phyloP scores from a whole-genome alignment of 23 tunicate species.

The Trididemnum miniatum region DNA sequence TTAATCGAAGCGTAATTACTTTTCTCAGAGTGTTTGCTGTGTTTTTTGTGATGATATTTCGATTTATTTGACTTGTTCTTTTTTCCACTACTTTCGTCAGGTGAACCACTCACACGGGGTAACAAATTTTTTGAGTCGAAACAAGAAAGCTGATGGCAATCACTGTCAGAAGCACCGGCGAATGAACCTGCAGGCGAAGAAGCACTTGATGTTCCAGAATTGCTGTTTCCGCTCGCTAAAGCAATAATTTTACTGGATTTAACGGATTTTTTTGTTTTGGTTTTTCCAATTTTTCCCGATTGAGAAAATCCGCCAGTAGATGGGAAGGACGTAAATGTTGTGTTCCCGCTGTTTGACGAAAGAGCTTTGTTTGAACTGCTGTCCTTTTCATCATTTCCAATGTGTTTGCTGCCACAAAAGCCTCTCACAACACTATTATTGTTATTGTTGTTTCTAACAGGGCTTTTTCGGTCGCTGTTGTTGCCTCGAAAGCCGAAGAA shows the following conservation, averaged over 20 bases:
- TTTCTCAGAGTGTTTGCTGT: conserved; percentile 21
- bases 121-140: conserved; percentile 3
- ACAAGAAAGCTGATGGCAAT: not conserved
- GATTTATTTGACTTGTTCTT: conserved; percentile 25
- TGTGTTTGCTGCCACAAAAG: conserved; percentile 31
- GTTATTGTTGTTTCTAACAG: conserved; percentile 48
- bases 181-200: conserved; percentile 10
- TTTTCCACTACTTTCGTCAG: conserved; percentile 31
- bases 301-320: not conserved
- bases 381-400: conserved; percentile 1
- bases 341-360: conserved; percentile 14
- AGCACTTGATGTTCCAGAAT: conserved; percentile 2
- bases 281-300: conserved; percentile 11
- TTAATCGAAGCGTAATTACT: not conserved
- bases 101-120: conserved; percentile 4
- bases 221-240: not conserved
- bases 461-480: conserved; percentile 23
- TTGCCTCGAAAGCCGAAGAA: not conserved
- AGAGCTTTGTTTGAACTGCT: conserved; percentile 6
- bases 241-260: conserved; percentile 18
- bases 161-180: conserved; percentile 14
- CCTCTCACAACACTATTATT: conserved; percentile 37
- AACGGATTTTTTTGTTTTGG: conserved; percentile 28
- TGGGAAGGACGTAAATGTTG: not conserved
- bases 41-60: conserved; percentile 38